These are phyloP conservation scores for Anas capensis DNA, from an alignment of 2,797 vertebrate genomes.

Conservation along the genomic window DNA sequence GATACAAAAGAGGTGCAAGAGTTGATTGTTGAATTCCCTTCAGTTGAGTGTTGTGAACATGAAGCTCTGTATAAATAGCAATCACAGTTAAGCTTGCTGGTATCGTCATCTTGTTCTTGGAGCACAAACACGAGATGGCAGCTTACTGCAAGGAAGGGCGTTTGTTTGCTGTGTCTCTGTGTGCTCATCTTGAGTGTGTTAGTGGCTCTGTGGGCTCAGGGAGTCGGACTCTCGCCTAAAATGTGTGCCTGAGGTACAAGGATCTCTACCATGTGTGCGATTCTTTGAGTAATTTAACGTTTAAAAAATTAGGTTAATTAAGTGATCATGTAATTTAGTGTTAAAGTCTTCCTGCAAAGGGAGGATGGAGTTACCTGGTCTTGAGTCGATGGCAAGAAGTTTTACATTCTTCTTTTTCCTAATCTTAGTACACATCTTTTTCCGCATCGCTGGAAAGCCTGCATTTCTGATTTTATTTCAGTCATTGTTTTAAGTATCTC, in stretches of 20 bases:
- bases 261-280: background rate
- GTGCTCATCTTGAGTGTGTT: fast-evolving
- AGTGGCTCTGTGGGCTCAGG: background rate
- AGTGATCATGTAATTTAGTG: background rate
- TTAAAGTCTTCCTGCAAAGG: background rate
- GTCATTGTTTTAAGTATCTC: background rate
- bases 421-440: background rate
- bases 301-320: background rate
- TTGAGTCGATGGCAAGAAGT: background rate
- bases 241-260: background rate
- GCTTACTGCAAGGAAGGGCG: background rate
- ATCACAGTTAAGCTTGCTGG: background rate
- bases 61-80: background rate
- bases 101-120: background rate
- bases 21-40: background rate
- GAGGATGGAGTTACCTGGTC: background rate
- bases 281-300: background rate
- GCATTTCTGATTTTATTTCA: background rate
- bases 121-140: background rate
- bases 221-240: background rate
- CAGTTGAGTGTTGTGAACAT: background rate
- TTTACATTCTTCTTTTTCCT: background rate
- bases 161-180: background rate
- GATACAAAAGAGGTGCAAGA: background rate
- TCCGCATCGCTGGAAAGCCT: background rate